Evolutionary conservation across 1,140 invertebrate genomes (phyloP).

Genomic region (Caenorhabditis inopinata): DNA sequence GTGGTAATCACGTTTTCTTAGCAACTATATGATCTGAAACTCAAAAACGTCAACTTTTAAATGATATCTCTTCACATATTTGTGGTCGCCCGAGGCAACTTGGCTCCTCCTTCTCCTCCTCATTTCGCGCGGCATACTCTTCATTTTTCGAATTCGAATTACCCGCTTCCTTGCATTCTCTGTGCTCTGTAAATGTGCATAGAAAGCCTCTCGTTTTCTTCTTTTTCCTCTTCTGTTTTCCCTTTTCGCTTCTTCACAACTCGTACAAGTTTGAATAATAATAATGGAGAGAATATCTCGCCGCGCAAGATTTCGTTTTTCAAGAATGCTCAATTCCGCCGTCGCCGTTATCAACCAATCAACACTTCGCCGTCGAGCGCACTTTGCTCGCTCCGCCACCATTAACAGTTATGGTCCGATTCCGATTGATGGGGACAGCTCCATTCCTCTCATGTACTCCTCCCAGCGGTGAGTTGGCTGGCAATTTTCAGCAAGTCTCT

Average conservation of each 20-base stretch:
- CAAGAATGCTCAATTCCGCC: constrained; percentile 12
- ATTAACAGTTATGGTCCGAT: constrained; percentile 16
- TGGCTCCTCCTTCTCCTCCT: background rate
- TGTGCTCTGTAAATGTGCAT: too few species aligned
- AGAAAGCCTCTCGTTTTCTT: background rate
- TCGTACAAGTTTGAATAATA: background rate
- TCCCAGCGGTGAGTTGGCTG: background rate
- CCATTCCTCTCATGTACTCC: background rate
- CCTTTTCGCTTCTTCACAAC: background rate
- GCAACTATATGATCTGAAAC: too few species aligned
- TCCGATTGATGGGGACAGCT: background rate
- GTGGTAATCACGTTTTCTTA: too few species aligned
- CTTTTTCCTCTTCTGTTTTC: background rate
- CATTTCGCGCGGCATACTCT: background rate
- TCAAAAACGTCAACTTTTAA: too few species aligned
- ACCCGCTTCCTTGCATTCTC: background rate
- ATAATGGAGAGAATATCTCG: constrained; percentile 7
- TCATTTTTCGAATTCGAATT: background rate
- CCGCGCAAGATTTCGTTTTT: background rate
- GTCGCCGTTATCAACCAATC: background rate
- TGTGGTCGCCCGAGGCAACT: background rate
- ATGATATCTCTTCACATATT: background rate
- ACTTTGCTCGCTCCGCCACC: background rate
- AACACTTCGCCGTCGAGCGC: constrained; percentile 1
- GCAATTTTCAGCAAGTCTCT: too few species aligned